Evolutionary conservation across 2,888 invertebrate genomes (phyloP).

Genomic region (Diaprepes abbreviatus): DNA sequence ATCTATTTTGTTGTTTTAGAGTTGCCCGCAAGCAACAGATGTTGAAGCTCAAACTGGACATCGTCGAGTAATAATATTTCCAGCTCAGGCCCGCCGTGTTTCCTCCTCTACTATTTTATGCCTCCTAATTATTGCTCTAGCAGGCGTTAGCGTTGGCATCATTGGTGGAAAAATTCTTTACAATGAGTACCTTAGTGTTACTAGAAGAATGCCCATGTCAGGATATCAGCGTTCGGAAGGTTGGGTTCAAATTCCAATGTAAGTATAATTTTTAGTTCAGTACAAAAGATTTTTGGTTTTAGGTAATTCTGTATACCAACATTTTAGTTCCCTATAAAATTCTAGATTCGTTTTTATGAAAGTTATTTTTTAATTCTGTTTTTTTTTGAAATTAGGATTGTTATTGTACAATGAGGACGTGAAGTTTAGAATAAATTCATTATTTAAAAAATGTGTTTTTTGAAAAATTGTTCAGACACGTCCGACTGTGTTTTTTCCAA

Average conservation of each 20-base stretch:
- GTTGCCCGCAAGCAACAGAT: slow-evolving; percentile 58
- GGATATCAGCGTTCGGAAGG: slow-evolving; percentile 69
- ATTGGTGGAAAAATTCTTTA: slow-evolving; percentile 83
- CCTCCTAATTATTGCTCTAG: slow-evolving; percentile 77
- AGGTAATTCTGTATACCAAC: too few species aligned
- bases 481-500: too few species aligned
- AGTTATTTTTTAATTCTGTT: too few species aligned
- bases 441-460: too few species aligned
- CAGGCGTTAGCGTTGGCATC: slow-evolving; percentile 80
- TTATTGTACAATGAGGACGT: too few species aligned
- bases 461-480: too few species aligned
- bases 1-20: slow-evolving; percentile 42
- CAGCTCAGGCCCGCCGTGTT: slow-evolving; percentile 70
- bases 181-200: slow-evolving; percentile 76
- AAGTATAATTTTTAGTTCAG: slow-evolving; percentile 43
- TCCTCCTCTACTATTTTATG: slow-evolving; percentile 77
- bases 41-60: slow-evolving; percentile 65
- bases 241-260: slow-evolving; percentile 76
- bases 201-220: slow-evolving; percentile 65
- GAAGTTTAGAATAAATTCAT: too few species aligned
- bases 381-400: too few species aligned
- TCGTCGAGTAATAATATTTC: slow-evolving; percentile 60
- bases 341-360: too few species aligned
- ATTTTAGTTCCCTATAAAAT: too few species aligned
- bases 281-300: background rate